These are phyloP conservation scores for Microcebus jonahi DNA, from an alignment of 2,113 vertebrate genomes.

Conservation along the genomic window DNA sequence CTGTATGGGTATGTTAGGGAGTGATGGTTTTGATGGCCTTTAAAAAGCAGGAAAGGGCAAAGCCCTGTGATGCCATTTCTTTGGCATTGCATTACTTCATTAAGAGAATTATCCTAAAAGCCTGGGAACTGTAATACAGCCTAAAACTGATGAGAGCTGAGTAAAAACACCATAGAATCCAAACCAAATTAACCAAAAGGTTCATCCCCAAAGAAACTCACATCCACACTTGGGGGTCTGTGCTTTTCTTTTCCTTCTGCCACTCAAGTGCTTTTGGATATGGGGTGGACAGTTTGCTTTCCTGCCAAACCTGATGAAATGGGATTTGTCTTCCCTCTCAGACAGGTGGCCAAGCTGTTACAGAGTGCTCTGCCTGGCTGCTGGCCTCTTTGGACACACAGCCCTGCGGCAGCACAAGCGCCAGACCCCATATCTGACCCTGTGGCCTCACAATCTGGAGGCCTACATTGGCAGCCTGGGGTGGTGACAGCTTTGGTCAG, in stretches of 20 bases:
- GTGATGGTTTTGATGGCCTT: constrained; percentile 65
- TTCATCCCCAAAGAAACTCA: constrained; percentile 56
- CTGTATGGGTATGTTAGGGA: constrained; percentile 57
- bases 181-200: constrained; percentile 64
- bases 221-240: background rate
- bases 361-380: constrained; percentile 54
- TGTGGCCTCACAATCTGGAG: constrained; percentile 63
- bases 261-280: constrained; percentile 59
- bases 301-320: constrained; percentile 72
- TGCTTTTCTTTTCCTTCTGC: constrained; percentile 69
- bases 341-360: constrained; percentile 72
- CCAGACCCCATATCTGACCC: constrained; percentile 65
- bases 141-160: background rate
- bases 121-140: background rate
- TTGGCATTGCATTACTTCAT: constrained; percentile 80
- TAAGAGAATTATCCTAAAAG: constrained; percentile 74
- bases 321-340: constrained; percentile 65
- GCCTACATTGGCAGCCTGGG: background rate
- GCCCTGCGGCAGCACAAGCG: background rate
- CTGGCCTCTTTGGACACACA: background rate
- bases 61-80: constrained; percentile 77
- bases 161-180: constrained; percentile 35
- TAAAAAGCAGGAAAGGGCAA: constrained; percentile 66
- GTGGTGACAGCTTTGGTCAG: background rate
- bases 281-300: constrained; percentile 71